A percentile compares a stretch with the other conserved stretches of the same genome.
These are phyloP conservation scores for Lepidurus couesii DNA, from an alignment of 1,140 invertebrate genomes.

Conservation along the genomic window DNA sequence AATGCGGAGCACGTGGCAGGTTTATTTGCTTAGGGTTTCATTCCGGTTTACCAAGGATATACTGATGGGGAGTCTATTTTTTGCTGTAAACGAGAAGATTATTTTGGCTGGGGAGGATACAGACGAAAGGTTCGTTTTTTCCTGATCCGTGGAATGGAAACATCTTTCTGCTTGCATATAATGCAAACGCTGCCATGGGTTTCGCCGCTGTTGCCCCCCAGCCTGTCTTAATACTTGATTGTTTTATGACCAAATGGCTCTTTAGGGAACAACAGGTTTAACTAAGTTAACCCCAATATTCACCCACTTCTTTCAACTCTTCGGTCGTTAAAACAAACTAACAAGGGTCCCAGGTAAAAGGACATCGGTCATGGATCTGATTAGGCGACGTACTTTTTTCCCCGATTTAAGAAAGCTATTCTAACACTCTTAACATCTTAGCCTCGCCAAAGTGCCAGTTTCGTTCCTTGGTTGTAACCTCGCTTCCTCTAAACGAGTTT, in stretches of 20 bases:
- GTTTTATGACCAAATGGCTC: not conserved
- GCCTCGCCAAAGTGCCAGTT: no score
- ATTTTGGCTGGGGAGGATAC: conserved; percentile 1
- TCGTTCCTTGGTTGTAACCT: no score
- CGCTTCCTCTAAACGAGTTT: no score
- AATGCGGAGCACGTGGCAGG: not conserved
- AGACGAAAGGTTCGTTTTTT: not conserved
- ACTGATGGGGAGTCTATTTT: not conserved
- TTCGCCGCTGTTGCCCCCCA: not conserved
- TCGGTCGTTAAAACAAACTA: not conserved
- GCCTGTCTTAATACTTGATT: not conserved
- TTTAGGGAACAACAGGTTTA: conserved; percentile 3
- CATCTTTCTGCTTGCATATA: conserved; percentile 11
- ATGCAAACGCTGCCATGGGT: not conserved
- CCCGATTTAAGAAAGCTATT: no score
- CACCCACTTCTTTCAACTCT: not conserved
- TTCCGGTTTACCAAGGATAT: conserved; percentile 1
- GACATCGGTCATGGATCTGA: no score
- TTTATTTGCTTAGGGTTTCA: conserved; percentile 16
- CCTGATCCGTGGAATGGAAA: not conserved
- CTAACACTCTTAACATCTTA: no score
- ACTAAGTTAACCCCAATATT: not conserved
- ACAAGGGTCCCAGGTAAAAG: not conserved
- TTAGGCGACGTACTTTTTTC: no score
- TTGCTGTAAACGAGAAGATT: not conserved